Conservation (phyloP, 2,888 invertebrate genomes). For the Ecliptopera silaceata region DNA sequence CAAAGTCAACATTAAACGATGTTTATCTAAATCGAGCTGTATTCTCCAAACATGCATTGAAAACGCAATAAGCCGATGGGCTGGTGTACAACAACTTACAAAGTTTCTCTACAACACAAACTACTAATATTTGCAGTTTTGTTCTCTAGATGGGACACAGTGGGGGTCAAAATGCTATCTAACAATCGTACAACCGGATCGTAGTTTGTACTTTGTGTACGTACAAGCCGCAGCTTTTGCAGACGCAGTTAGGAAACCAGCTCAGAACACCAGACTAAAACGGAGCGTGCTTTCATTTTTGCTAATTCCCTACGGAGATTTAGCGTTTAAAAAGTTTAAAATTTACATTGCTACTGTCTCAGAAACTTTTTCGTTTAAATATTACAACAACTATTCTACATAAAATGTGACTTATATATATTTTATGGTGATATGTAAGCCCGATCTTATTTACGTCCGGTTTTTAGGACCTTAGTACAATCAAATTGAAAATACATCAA, state of each 20-base stretch:
- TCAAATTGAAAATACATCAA: too few relatives aligned
- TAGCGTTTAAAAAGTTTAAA: constrained; percentile 25
- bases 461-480: too few relatives aligned
- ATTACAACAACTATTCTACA: too few relatives aligned
- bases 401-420: too few relatives aligned
- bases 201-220: constrained; percentile 37
- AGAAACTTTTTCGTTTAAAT: too few relatives aligned
- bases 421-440: too few relatives aligned
- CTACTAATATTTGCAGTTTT: constrained; percentile 43
- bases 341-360: constrained; percentile 22
- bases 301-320: constrained; percentile 26
- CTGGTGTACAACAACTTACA: constrained; percentile 25
- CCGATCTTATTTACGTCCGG: too few relatives aligned
- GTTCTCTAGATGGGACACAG: constrained; percentile 51
- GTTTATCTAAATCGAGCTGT: constrained; percentile 2
- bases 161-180: constrained; percentile 63
- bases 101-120: constrained; percentile 22
- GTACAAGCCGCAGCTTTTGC: constrained; percentile 42
- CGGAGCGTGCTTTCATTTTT: constrained; percentile 32
- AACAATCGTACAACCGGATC: constrained; percentile 57
- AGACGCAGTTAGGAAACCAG: constrained; percentile 50
- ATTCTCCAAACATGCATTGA: constrained; percentile 22
- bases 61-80: constrained; percentile 9
- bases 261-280: constrained; percentile 22
- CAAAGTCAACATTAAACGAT: constrained; percentile 1